Evolutionary conservation across 2,888 invertebrate genomes (phyloP), one percentile per base, ranked within the genome.

Genomic region (Cactoblastis cactorum): DNA sequence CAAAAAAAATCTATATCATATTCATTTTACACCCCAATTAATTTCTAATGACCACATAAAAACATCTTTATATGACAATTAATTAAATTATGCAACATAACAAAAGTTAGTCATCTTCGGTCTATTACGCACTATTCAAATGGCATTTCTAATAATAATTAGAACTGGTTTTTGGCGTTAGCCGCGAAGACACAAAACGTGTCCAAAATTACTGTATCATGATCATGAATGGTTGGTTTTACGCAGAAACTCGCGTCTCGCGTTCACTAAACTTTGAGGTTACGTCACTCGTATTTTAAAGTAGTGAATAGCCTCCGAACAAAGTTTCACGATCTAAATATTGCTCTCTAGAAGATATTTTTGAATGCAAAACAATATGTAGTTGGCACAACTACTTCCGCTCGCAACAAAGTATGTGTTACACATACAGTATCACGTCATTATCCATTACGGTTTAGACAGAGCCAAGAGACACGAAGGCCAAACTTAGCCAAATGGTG

Each of bases 211-310:
- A 43, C 39, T 35, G 28, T 28, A 43, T 38, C 45, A 35, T 35
- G 33, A 34, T 45, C 38, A 41, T 48, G 47, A 48, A 48, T 51
- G n/a, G 45, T 19, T 6, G 17, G 45, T 60, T 62, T 59, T 70
- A 65, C 59, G 62, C 56, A 56, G 67, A 64, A 58, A 59, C 54
- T 56, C 65, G 73, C 56, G 73, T 87, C 14, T 35, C 5, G 34
- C 39, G 88, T 86, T 88, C 86, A 86, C 83, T 86, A 86, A 85
- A 87, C 87, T 86, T 80, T 84, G 71, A 59, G 63, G 76, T 86
- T 86, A 80, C 85, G 83, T 86, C 85, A 86, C 70, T 71, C 63
- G 56, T 80, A 77, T 82, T 82, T 82, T 74, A 69, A 74, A 72
- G 65, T 67, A 49, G 62, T 79, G 76, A 79, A 79, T 77, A 77